Evolutionary conservation across 2,113 vertebrate genomes (phyloP).

Genomic region (Onychostruthus taczanowskii): DNA sequence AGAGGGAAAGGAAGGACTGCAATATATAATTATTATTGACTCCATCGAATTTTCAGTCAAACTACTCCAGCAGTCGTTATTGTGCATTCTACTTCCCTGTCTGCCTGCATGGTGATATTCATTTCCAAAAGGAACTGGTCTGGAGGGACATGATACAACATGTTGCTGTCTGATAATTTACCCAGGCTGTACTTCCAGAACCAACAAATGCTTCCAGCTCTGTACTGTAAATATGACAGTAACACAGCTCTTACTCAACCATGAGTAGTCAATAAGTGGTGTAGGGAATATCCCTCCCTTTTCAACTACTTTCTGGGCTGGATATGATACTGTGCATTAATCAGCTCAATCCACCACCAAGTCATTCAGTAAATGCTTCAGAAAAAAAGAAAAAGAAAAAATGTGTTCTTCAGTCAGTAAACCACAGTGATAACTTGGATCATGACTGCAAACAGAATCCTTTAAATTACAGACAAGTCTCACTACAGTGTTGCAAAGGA

Average conservation of each 20-base stretch:
- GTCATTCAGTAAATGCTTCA: not conserved
- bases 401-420: not conserved
- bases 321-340: not conserved
- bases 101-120: accelerated
- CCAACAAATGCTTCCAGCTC: not conserved
- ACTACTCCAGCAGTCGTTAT: not conserved
- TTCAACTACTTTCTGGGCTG: not conserved
- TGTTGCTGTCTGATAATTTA: not conserved
- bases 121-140: not conserved
- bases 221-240: not conserved
- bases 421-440: not conserved
- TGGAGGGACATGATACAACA: not conserved
- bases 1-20: not conserved
- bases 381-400: not conserved
- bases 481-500: not conserved
- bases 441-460: not conserved
- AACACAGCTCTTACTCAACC: not conserved
- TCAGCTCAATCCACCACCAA: not conserved
- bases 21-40: not conserved
- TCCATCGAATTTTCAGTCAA: not conserved
- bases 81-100: not conserved
- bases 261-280: not conserved
- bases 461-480: not conserved
- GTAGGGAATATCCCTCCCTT: not conserved
- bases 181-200: not conserved